phyloP scores from a whole-genome alignment of 2,113 vertebrate species.

The Megalops atlanticus region DNA sequence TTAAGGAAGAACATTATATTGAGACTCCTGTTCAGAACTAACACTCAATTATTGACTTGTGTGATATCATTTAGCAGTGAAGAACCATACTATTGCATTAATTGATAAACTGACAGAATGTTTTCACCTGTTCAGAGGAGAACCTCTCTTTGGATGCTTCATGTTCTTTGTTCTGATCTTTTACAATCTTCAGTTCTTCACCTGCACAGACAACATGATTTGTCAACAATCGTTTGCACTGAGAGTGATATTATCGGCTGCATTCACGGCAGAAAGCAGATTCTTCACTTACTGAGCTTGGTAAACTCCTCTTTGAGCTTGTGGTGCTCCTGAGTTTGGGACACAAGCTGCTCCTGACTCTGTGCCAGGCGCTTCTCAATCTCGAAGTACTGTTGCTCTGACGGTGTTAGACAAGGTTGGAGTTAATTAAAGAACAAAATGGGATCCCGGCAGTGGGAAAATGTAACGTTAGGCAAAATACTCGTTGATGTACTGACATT shows the following conservation, averaged over 20 bases:
- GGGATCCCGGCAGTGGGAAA: no score
- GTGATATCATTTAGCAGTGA: not conserved
- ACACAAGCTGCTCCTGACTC: slow-evolving; percentile 83
- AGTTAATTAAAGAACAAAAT: no score
- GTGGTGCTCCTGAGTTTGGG: slow-evolving; percentile 81
- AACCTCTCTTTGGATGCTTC: slow-evolving; percentile 72
- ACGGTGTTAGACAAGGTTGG: slow-evolving; percentile 34
- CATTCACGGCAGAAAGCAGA: not conserved
- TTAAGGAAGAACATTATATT: not conserved
- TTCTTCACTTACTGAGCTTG: slow-evolving; percentile 75
- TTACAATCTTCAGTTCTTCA: slow-evolving; percentile 74
- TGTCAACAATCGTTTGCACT: not conserved
- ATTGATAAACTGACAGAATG: not conserved
- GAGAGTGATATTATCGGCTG: not conserved
- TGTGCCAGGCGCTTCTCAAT: slow-evolving; percentile 87
- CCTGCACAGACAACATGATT: slow-evolving; percentile 58
- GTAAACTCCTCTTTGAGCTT: slow-evolving; percentile 78
- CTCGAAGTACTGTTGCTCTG: slow-evolving; percentile 95
- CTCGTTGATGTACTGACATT: no score
- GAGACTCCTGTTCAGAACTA: no score
- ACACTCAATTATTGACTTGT: not conserved
- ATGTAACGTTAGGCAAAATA: no score
- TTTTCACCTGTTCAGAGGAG: slow-evolving; percentile 75
- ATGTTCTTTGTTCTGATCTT: slow-evolving; percentile 80
- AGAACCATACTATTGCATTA: not conserved